Percentiles rank a stretch among this genome's conserved stretches.
These are phyloP conservation scores for Drosophila dunni DNA, from an alignment of 1,140 invertebrate genomes.

Conservation along the genomic window DNA sequence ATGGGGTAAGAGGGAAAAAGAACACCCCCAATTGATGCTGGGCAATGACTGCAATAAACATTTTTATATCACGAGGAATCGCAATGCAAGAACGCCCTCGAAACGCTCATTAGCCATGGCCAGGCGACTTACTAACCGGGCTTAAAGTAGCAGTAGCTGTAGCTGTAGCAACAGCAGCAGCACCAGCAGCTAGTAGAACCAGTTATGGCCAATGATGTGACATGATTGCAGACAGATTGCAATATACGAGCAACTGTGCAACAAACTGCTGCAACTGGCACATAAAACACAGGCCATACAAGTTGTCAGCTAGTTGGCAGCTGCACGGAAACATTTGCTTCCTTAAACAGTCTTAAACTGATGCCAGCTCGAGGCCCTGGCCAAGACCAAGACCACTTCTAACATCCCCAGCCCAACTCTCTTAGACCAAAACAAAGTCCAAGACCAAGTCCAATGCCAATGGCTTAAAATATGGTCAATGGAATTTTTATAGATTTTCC, in stretches of 20 bases:
- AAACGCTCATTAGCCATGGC: constrained; percentile 64
- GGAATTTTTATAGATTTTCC: constrained; percentile 83
- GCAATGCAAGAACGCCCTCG: constrained; percentile 61
- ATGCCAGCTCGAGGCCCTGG: constrained; percentile 23
- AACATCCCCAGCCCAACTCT: not conserved
- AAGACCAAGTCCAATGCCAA: constrained; percentile 59
- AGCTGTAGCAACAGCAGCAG: constrained; percentile 10
- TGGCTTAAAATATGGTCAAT: constrained; percentile 81
- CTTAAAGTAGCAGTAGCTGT: constrained; percentile 21
- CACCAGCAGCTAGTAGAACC: constrained; percentile 52
- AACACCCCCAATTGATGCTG: not conserved
- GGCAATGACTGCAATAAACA: constrained; percentile 52
- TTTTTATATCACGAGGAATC: constrained; percentile 52
- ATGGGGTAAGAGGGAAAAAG: constrained; percentile 30
- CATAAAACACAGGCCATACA: constrained; percentile 82
- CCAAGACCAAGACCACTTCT: constrained; percentile 7
- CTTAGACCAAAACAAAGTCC: constrained; percentile 27
- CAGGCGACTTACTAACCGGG: constrained; percentile 26
- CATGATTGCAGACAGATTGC: constrained; percentile 84
- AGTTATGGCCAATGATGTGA: constrained; percentile 82
- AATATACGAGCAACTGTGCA: constrained; percentile 68
- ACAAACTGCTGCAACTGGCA: constrained; percentile 58
- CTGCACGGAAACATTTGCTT: constrained; percentile 83
- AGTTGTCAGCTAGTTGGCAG: constrained; percentile 83
- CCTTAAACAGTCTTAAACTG: constrained; percentile 67